phyloP scores from a whole-genome alignment of 2,113 vertebrate species.

The Notothenia rossii region DNA sequence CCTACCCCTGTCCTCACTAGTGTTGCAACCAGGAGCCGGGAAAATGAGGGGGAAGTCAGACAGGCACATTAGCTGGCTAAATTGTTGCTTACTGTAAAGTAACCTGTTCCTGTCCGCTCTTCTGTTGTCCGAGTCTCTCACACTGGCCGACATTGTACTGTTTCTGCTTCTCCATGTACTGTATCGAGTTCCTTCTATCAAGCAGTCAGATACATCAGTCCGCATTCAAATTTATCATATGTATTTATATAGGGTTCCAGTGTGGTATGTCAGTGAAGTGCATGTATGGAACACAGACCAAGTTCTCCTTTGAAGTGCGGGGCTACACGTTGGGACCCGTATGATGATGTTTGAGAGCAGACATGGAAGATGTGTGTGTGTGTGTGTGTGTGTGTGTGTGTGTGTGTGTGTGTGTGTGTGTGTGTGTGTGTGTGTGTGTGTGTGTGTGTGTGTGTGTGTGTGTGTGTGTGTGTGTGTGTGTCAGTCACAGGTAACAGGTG shows the following conservation, averaged over 20 bases:
- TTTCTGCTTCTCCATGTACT: background rate
- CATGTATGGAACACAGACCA: slow-evolving; percentile 1
- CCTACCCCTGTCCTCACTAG: background rate
- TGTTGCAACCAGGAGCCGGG: background rate
- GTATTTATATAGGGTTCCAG: background rate
- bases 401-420: background rate
- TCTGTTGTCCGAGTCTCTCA: background rate
- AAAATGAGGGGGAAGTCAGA: slow-evolving; percentile 4
- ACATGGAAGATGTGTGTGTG: background rate
- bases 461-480: slow-evolving; percentile 9
- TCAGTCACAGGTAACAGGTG: background rate
- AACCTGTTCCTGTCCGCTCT: slow-evolving; percentile 1
- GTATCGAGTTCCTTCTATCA: background rate
- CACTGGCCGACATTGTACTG: background rate
- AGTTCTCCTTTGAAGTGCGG: slow-evolving; percentile 7
- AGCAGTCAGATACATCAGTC: background rate
- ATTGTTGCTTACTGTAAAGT: slow-evolving; percentile 21
- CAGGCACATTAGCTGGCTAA: slow-evolving; percentile 7
- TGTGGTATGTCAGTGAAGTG: slow-evolving; percentile 7
- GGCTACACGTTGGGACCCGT: slow-evolving; percentile 1
- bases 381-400: background rate
- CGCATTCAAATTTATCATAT: background rate
- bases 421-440: slow-evolving; percentile 9
- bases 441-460: background rate
- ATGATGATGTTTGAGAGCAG: background rate